phyloP scores from a whole-genome alignment of 2,113 vertebrate species.

The Hippocampus zosterae region DNA sequence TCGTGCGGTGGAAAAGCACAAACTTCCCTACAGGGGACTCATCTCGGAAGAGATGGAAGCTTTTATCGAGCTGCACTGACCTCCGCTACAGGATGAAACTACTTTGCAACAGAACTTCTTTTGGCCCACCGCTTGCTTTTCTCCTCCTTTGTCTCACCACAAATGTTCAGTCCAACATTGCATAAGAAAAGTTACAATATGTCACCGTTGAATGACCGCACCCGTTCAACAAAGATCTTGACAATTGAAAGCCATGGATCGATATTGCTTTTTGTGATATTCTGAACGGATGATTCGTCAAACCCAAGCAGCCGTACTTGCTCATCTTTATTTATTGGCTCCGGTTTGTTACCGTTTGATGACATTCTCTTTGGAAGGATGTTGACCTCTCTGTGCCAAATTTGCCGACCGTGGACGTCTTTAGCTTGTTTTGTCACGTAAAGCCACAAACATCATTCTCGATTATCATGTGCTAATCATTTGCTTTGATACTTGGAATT shows the following conservation, averaged over 20 bases:
- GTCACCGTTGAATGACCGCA: constrained; percentile 18
- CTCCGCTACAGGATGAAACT: constrained; percentile 11
- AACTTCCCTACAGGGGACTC: constrained; percentile 89
- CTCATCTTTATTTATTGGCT: not conserved
- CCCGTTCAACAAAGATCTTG: constrained; percentile 48
- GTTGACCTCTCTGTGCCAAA: constrained; percentile 58
- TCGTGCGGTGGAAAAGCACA: constrained; percentile 85
- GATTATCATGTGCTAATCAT: not conserved
- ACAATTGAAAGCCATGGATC: constrained; percentile 29
- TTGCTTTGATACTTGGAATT: not conserved
- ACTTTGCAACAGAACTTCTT: not conserved
- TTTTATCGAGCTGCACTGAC: constrained; percentile 92
- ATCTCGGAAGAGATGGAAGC: constrained; percentile 92
- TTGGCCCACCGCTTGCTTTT: not conserved
- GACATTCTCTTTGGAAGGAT: constrained; percentile 25
- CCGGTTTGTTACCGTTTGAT: constrained; percentile 17
- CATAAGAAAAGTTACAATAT: not conserved
- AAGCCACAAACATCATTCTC: constrained; percentile 8
- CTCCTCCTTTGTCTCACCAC: not conserved
- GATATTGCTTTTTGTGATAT: constrained; percentile 22
- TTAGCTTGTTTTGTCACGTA: constrained; percentile 11
- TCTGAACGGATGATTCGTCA: constrained; percentile 25
- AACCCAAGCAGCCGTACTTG: constrained; percentile 7
- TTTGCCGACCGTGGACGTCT: constrained; percentile 12
- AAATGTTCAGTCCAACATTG: not conserved